Evolutionary conservation across 2,797 vertebrate genomes (phyloP).

Genomic region (Coluber constrictor): DNA sequence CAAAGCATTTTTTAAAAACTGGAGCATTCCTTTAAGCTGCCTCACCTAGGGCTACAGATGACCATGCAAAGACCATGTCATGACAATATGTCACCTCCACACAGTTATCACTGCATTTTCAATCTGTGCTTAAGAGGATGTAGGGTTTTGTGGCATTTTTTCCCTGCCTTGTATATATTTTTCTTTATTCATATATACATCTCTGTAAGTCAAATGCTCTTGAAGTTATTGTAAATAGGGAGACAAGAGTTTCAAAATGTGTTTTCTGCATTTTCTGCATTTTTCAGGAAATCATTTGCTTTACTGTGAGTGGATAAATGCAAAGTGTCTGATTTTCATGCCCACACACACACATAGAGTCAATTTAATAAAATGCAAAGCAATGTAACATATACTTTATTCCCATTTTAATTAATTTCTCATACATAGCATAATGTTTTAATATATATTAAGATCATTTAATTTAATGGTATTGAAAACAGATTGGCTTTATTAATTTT

Average conservation of each 20-base stretch:
- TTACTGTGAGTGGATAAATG: background rate
- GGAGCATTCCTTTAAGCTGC: background rate
- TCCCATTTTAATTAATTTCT: background rate
- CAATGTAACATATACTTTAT: background rate
- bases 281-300: background rate
- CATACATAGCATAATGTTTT: background rate
- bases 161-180: background rate
- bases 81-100: background rate
- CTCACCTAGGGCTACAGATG: background rate
- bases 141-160: background rate
- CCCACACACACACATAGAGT: background rate
- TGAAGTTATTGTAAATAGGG: background rate
- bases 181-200: background rate
- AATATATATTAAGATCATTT: background rate
- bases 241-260: background rate
- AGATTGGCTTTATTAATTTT: background rate
- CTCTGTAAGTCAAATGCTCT: background rate
- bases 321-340: background rate
- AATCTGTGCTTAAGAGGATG: background rate
- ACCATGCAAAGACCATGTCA: background rate
- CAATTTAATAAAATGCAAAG: background rate
- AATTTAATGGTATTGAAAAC: no score
- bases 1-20: background rate
- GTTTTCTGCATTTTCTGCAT: background rate
- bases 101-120: background rate